Base-by-base conservation (phyloP, 2,113 vertebrate species). In the Microtus ochrogaster region DNA sequence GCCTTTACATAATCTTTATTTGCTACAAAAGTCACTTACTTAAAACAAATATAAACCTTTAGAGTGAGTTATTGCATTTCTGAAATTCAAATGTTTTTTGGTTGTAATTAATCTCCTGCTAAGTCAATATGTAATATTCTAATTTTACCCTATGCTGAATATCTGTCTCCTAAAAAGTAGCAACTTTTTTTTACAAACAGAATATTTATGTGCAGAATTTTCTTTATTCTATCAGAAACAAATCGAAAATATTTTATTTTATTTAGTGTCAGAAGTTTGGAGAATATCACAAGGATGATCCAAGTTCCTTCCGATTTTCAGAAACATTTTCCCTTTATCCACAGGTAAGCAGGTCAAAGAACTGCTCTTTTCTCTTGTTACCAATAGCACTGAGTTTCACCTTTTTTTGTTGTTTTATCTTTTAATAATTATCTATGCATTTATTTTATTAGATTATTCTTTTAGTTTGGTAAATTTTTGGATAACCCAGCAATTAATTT, bases 321-420 rank as follows among this genome's bases (percentile, higher is more conserved):
- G 99, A 99, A 98, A 99, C 99, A 1, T 99, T 99, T 97, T 99
- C 99, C 11, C 99, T 99, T 96, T 99, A 99, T 89, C 99, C 99
- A 92, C 99, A 99, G 99, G 99, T 99, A 97, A 98, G 96, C 98
- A 95, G 3, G 85, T 93, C 84, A 28, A 89, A 94, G 28, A 1
- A 66, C 21, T n/a, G 8, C 81, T 96, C 24, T 92, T 86, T 86
- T 92, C 90, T 91, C 96, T 24, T 76, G 49, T 76, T 72, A 73
- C 14, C 24, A 84, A 5, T 47, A 92, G 10, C 36, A 68, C 13
- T 81, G 47, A 26, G 9, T 73, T 47, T 95, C 70, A 84, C 12
- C 87, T 96, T 96, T 79, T 79, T 72, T 58, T 93, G 1, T 84
- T 93, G 21, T 55, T 30, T 65, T 93, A 28, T 93, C 36, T 96